These are phyloP conservation scores for Bubo scandiacus DNA, from an alignment of 2,113 vertebrate genomes.

Conservation along the genomic window DNA sequence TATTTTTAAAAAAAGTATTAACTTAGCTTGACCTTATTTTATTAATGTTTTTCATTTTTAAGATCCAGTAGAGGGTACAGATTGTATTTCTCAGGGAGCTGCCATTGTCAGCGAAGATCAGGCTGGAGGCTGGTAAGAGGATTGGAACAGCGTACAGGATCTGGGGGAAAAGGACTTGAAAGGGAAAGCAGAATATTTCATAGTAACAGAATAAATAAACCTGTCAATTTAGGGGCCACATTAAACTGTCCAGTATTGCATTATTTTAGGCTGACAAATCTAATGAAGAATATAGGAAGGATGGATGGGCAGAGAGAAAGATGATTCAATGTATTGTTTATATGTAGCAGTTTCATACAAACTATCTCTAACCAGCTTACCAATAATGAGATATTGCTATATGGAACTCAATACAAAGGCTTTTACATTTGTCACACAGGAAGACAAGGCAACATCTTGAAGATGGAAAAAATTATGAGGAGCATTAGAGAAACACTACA, in stretches of 20 bases:
- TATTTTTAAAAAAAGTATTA: neutral
- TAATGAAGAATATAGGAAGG: neutral
- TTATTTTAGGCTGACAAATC: constrained; percentile 31
- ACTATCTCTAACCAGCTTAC: neutral
- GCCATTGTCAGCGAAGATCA: neutral
- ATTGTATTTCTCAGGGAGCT: neutral
- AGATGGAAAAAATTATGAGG: neutral
- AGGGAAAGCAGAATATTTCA: constrained; percentile 4
- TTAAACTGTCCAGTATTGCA: neutral
- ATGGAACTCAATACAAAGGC: neutral
- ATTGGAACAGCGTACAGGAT: neutral
- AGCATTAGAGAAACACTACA: neutral
- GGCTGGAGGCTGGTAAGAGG: neutral
- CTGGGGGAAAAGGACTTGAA: neutral
- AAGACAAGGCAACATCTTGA: neutral
- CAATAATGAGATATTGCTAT: neutral
- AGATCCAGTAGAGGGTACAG: neutral
- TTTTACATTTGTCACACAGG: constrained; percentile 5
- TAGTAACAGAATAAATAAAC: constrained; percentile 22
- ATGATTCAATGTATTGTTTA: constrained; percentile 14
- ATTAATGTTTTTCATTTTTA: neutral
- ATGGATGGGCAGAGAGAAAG: neutral
- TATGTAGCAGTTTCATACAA: constrained; percentile 7
- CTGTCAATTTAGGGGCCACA: neutral
- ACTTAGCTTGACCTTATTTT: neutral